Conservation (phyloP, 2,797 vertebrate genomes). For the Anas acuta region DNA sequence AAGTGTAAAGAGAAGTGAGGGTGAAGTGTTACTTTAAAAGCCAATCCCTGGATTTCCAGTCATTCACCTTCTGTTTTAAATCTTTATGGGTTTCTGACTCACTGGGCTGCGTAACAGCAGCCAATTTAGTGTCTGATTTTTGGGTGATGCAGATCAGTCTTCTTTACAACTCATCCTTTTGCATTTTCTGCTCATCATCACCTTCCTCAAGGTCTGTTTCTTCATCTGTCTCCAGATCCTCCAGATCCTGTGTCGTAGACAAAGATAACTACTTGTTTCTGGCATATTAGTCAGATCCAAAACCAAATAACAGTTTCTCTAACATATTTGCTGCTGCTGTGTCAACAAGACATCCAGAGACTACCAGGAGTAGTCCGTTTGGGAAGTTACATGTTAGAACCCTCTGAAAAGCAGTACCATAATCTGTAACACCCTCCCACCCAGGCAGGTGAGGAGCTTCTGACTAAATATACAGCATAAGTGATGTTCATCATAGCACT, state of each 20-base stretch:
- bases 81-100: slow-evolving; percentile 63
- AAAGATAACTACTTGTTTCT: not conserved
- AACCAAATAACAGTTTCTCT: not conserved
- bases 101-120: slow-evolving; percentile 48
- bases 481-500: rapidly evolving
- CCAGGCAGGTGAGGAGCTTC: not conserved
- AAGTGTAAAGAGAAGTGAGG: slow-evolving; percentile 54
- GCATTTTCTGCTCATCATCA: slow-evolving; percentile 81
- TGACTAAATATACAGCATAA: rapidly evolving
- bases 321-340: not conserved
- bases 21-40: slow-evolving; percentile 63
- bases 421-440: not conserved
- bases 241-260: slow-evolving; percentile 80
- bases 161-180: slow-evolving; percentile 90
- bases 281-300: not conserved
- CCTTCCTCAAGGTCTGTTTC: slow-evolving; percentile 86
- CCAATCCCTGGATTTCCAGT: slow-evolving; percentile 74
- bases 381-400: not conserved
- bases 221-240: slow-evolving; percentile 84
- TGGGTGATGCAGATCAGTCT: slow-evolving; percentile 64
- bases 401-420: not conserved
- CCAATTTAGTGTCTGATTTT: slow-evolving; percentile 74
- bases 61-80: slow-evolving; percentile 62
- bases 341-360: not conserved
- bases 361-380: not conserved